phyloP scores from a whole-genome alignment of 2,888 invertebrate species.

The Mythimna lalbum region DNA sequence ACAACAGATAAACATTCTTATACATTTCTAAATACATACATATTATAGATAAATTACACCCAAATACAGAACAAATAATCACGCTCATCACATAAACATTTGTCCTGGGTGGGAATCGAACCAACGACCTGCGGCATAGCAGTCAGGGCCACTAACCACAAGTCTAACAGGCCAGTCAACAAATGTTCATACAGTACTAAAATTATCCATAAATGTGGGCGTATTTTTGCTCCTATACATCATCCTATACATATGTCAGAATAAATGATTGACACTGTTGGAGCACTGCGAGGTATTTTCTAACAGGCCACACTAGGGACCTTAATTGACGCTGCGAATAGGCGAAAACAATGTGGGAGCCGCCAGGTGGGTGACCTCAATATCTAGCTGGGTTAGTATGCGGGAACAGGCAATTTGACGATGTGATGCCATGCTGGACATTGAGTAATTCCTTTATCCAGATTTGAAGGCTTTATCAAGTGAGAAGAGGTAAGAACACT shows the following conservation, averaged over 20 bases:
- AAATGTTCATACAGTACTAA: no score
- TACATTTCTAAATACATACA: no score
- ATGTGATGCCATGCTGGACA: not conserved
- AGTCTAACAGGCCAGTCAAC: no score
- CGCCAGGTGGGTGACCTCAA: constrained; percentile 29
- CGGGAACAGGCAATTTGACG: not conserved
- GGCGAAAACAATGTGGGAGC: constrained; percentile 30
- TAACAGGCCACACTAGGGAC: constrained; percentile 10
- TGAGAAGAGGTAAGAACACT: not conserved
- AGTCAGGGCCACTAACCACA: no score
- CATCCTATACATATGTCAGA: not conserved
- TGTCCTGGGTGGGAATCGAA: no score
- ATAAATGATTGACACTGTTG: constrained; percentile 7
- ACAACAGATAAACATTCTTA: no score
- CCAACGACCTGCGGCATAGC: no score
- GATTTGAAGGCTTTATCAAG: not conserved
- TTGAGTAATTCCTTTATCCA: not conserved
- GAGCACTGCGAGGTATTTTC: constrained; percentile 11
- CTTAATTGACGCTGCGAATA: constrained; percentile 13
- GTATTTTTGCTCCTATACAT: not conserved
- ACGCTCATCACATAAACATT: no score
- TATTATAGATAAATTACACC: no score
- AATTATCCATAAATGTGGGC: no score
- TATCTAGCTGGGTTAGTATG: constrained; percentile 10
- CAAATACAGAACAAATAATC: no score